Evolutionary conservation across 1,140 invertebrate genomes (phyloP).

Genomic region (Coptotermes formosanus): DNA sequence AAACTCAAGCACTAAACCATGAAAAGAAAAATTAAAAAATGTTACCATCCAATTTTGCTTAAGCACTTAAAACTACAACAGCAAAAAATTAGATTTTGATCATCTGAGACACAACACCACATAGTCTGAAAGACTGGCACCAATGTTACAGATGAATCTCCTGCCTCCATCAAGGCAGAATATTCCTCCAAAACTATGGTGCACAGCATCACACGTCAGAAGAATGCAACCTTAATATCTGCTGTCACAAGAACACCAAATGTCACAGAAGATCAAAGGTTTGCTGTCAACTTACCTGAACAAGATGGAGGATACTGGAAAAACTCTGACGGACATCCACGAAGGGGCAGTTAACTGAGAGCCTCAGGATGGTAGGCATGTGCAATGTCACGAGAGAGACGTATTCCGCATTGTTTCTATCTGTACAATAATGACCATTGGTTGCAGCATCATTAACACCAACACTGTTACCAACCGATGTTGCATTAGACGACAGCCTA

Average conservation of each 20-base stretch:
- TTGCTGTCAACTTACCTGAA: slow-evolving; percentile 49
- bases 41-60: too few species aligned
- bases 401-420: slow-evolving; percentile 44
- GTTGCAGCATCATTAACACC: slow-evolving; percentile 47
- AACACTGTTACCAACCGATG: slow-evolving; percentile 40
- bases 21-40: too few species aligned
- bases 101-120: too few species aligned
- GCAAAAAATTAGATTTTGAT: too few species aligned
- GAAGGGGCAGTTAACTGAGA: slow-evolving; percentile 59
- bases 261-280: too few species aligned
- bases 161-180: too few species aligned
- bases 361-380: slow-evolving; percentile 56
- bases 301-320: slow-evolving; percentile 55
- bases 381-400: slow-evolving; percentile 55
- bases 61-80: too few species aligned
- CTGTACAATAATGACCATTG: slow-evolving; percentile 19
- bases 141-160: too few species aligned
- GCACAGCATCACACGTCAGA: not conserved
- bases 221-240: not conserved
- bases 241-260: too few species aligned
- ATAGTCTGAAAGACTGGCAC: too few species aligned
- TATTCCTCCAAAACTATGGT: too few species aligned
- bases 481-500: slow-evolving; percentile 17
- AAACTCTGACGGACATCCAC: slow-evolving; percentile 58
- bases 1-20: too few species aligned